Evolutionary conservation across 1,140 invertebrate genomes (phyloP).

Genomic region (Sipha flava): DNA sequence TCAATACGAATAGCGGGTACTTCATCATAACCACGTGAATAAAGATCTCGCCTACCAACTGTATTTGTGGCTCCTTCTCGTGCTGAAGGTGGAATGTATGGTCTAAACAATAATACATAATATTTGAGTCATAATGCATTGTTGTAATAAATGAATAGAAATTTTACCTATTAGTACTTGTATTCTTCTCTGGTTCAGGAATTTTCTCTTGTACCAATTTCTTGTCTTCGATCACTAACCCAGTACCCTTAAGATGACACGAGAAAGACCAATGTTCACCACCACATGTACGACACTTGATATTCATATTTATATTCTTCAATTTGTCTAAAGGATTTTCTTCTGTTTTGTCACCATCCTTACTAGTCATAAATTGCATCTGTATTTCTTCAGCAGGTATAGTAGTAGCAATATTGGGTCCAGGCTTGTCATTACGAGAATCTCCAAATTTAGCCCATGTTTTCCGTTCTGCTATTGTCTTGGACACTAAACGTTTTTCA

Average conservation of each 20-base stretch:
- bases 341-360: conserved; percentile 75
- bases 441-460: conserved; percentile 92
- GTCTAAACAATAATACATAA: conserved; percentile 42
- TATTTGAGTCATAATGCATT: neutral
- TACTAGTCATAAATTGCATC: conserved; percentile 83
- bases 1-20: conserved; percentile 89
- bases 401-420: conserved; percentile 93
- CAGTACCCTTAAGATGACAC: conserved; percentile 91
- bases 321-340: conserved; percentile 73
- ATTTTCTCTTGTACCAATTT: conserved; percentile 13
- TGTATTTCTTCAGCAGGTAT: conserved; percentile 86
- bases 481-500: conserved; percentile 82
- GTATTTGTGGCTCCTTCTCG: conserved; percentile 67
- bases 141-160: conserved; percentile 22
- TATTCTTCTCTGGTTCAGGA: conserved; percentile 27
- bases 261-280: conserved; percentile 95
- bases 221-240: conserved; percentile 47
- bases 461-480: conserved; percentile 83
- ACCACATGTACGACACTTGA: conserved; percentile 90
- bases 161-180: conserved; percentile 47
- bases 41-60: conserved; percentile 62
- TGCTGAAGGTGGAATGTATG: conserved; percentile 79
- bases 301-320: conserved; percentile 66
- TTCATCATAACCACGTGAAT: conserved; percentile 59
- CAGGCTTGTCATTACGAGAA: conserved; percentile 79